phyloP scores from a whole-genome alignment of 2,888 invertebrate genomes.

The Torymus aiolomorphi region DNA sequence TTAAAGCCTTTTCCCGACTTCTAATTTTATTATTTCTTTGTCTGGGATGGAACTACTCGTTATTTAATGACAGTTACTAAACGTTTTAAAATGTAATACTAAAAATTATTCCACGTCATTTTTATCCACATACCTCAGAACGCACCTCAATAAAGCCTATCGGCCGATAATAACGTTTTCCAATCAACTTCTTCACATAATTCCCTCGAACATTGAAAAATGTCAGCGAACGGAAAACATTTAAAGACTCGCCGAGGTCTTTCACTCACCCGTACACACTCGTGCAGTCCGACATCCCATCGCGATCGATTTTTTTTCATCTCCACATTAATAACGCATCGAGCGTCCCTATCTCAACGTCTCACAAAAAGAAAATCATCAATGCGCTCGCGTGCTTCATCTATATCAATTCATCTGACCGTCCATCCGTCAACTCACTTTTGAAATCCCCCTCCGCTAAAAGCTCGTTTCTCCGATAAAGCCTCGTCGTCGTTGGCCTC shows the following conservation, averaged over 20 bases:
- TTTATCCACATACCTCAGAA: too few species aligned
- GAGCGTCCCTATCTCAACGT: conserved; percentile 3
- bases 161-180: neutral
- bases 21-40: too few species aligned
- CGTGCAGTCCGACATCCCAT: too few species aligned
- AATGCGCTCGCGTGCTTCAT: conserved; percentile 43
- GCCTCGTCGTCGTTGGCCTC: conserved; percentile 24
- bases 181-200: too few species aligned
- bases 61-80: too few species aligned
- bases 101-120: too few species aligned
- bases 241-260: neutral
- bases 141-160: too few species aligned
- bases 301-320: neutral
- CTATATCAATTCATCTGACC: conserved; percentile 56
- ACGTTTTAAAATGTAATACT: too few species aligned
- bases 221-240: neutral
- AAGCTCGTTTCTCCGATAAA: conserved; percentile 56
- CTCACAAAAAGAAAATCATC: conserved; percentile 30
- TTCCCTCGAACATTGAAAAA: too few species aligned
- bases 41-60: too few species aligned
- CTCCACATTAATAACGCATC: conserved; percentile 48
- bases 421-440: conserved; percentile 54
- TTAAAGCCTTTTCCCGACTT: too few species aligned
- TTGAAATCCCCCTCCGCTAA: conserved; percentile 52
- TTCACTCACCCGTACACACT: neutral